Evolutionary conservation across 2,113 vertebrate species (phyloP).

Genomic region (Terrapene triunguis): DNA sequence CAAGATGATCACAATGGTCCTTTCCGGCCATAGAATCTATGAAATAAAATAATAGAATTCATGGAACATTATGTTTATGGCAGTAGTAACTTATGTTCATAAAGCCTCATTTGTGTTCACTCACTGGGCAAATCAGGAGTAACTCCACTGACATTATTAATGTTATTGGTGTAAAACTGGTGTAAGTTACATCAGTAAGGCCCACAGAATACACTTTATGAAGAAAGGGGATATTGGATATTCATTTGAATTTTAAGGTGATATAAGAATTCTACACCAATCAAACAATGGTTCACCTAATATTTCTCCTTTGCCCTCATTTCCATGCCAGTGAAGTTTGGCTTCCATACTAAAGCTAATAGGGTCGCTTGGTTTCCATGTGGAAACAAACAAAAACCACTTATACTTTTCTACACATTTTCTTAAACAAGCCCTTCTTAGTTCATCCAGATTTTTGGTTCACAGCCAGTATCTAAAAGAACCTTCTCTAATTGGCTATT

Average conservation of each 20-base stretch:
- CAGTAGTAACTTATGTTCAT: neutral
- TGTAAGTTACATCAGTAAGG: neutral
- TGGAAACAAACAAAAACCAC: neutral
- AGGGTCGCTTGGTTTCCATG: neutral
- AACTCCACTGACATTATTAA: neutral
- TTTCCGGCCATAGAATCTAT: neutral
- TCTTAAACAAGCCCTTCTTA: neutral
- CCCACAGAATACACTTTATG: neutral
- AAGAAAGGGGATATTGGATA: neutral
- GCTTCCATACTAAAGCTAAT: too few relatives aligned
- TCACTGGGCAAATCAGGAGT: neutral
- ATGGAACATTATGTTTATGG: neutral
- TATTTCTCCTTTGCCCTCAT: fast-evolving
- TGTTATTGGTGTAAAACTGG: neutral
- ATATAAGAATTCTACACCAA: neutral
- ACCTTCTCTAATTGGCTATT: conserved; percentile 54
- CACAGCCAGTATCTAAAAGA: neutral
- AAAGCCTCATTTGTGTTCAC: neutral
- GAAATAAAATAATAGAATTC: neutral
- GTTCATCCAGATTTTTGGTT: neutral
- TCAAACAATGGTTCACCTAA: fast-evolving
- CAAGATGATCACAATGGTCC: neutral
- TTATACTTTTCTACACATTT: neutral
- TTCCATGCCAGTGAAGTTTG: neutral
- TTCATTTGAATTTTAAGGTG: neutral